These are phyloP conservation scores for Crocuta crocuta DNA, from an alignment of 2,113 vertebrate genomes.

Conservation along the genomic window DNA sequence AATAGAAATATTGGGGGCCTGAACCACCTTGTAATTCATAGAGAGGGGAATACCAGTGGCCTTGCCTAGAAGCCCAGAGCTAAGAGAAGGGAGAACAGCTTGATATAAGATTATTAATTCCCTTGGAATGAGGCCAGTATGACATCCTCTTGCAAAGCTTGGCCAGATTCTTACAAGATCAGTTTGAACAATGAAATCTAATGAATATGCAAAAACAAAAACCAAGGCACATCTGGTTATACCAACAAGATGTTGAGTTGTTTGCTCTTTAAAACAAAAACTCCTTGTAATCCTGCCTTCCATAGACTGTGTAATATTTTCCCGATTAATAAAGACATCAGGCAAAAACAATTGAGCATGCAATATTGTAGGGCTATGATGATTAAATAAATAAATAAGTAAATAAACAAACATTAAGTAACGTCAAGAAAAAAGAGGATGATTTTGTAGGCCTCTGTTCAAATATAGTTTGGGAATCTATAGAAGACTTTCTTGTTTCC, in stretches of 20 bases:
- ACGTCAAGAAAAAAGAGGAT: neutral
- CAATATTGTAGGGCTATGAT: neutral
- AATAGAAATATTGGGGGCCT: conserved; percentile 76
- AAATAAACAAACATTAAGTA: neutral
- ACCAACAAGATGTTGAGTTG: conserved; percentile 58
- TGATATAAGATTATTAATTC: conserved; percentile 78
- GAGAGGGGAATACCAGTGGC: conserved; percentile 70
- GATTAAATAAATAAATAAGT: neutral
- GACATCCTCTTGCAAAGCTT: conserved; percentile 65
- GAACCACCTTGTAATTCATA: conserved; percentile 80
- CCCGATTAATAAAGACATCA: conserved; percentile 52
- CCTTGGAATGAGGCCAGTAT: conserved; percentile 74
- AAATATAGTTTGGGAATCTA: neutral
- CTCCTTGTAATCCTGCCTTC: conserved; percentile 7
- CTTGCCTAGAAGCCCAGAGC: conserved; percentile 59
- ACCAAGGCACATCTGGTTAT: conserved; percentile 61
- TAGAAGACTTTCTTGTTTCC: neutral
- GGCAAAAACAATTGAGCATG: conserved; percentile 1
- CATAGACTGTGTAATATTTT: conserved; percentile 13
- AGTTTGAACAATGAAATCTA: conserved; percentile 67
- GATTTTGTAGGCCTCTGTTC: neutral
- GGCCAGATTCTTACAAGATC: conserved; percentile 70
- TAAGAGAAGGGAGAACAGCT: conserved; percentile 62
- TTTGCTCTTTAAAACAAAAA: conserved; percentile 64
- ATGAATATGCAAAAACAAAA: conserved; percentile 71